Evolutionary conservation across 2,113 vertebrate species (phyloP).

Genomic region (Tor tambroides): DNA sequence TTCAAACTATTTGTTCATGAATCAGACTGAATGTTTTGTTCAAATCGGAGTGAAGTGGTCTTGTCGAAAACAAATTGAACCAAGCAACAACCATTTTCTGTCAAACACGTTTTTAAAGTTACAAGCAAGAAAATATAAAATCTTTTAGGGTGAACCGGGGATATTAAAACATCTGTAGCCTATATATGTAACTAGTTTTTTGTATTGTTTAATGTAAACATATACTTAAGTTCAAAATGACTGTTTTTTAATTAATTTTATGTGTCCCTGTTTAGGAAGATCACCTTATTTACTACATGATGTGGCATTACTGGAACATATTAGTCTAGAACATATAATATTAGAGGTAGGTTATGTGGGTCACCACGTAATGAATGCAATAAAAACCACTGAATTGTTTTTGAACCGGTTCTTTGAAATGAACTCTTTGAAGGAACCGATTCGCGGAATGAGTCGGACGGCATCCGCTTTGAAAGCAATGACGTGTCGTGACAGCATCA

Average conservation of each 20-base stretch:
- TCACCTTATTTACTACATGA: neutral
- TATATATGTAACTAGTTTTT: neutral
- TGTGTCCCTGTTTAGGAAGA: neutral
- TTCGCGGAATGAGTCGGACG: neutral
- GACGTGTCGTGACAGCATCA: conserved; percentile 14
- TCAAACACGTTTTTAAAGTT: neutral
- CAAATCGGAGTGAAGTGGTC: neutral
- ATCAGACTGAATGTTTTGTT: neutral
- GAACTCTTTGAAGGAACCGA: neutral
- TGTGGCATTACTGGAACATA: neutral
- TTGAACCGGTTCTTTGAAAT: neutral
- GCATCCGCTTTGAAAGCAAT: neutral
- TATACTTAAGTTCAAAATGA: neutral
- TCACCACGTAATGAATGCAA: neutral
- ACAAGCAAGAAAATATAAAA: neutral
- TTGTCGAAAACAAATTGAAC: neutral
- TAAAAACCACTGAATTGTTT: neutral
- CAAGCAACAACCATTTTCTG: neutral
- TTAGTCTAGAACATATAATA: neutral
- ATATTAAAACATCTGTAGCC: neutral
- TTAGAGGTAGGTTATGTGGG: neutral
- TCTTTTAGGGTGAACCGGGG: neutral
- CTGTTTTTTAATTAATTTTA: neutral
- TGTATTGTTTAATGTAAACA: neutral
- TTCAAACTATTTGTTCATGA: neutral